Conservation (phyloP, 1,140 invertebrate species). For the Rhopalosiphum maidis region DNA sequence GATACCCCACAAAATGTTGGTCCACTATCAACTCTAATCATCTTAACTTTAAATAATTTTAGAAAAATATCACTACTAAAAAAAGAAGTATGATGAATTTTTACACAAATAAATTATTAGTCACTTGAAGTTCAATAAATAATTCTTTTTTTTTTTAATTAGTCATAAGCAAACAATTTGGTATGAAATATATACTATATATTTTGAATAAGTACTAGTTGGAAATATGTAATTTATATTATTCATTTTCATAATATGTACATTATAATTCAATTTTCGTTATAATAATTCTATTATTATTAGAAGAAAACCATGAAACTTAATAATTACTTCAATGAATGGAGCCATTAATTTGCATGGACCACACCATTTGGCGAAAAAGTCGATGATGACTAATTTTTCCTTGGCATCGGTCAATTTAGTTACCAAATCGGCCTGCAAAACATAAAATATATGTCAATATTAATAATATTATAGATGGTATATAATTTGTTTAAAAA, state of each 20-base stretch:
- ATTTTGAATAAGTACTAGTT: not conserved
- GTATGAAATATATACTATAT: too few relatives aligned
- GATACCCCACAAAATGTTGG: too few relatives aligned
- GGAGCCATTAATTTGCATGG: slow-evolving; percentile 94
- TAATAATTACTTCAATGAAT: slow-evolving; percentile 68
- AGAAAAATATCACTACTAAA: not conserved
- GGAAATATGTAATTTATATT: not conserved
- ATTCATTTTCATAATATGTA: not conserved
- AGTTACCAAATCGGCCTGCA: slow-evolving; percentile 74
- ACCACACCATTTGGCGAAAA: slow-evolving; percentile 86
- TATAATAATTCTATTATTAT: not conserved
- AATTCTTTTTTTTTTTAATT: not conserved
- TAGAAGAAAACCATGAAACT: not conserved
- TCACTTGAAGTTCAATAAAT: not conserved
- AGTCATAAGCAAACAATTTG: not conserved
- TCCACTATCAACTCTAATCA: too few relatives aligned
- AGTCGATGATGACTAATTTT: slow-evolving; percentile 89
- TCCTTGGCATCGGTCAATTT: slow-evolving; percentile 78
- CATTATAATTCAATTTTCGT: not conserved
- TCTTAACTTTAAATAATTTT: too few relatives aligned
- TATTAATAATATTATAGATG: not conserved
- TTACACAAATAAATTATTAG: too few relatives aligned
- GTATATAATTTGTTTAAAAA: not conserved
- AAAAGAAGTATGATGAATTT: not conserved
- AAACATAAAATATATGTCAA: slow-evolving; percentile 58